phyloP scores from a whole-genome alignment of 1,140 invertebrate species.

The Mycetomoellerius zeteki region DNA sequence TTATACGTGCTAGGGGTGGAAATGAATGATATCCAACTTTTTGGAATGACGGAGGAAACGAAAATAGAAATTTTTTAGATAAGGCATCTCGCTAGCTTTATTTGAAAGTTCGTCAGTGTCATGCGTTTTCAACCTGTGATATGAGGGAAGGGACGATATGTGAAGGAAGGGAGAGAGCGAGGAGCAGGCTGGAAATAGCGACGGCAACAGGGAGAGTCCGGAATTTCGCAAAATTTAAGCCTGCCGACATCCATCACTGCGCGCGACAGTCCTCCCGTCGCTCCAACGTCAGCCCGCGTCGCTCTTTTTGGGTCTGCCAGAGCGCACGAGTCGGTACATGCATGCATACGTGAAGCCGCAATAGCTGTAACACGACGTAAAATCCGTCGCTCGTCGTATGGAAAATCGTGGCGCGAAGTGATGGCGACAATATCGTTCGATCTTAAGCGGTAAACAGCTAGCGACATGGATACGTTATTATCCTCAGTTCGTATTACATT shows the following conservation, averaged over 20 bases:
- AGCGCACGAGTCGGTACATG: conserved; percentile 51
- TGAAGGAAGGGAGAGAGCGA: neutral
- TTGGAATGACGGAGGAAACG: neutral
- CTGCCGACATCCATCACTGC: conserved; percentile 76
- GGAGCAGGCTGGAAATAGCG: conserved; percentile 46
- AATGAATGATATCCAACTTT: neutral
- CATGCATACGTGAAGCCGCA: conserved; percentile 52
- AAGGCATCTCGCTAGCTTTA: neutral
- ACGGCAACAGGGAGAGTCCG: conserved; percentile 44
- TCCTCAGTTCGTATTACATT: neutral
- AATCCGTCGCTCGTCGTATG: conserved; percentile 49
- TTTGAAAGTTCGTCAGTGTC: conserved; percentile 13
- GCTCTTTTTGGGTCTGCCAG: conserved; percentile 53
- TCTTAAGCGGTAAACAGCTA: conserved; percentile 20
- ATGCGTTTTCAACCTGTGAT: neutral
- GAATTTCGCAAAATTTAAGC: conserved; percentile 78
- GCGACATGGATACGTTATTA: neutral
- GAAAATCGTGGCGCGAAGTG: conserved; percentile 28
- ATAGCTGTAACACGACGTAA: conserved; percentile 58
- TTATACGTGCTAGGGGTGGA: neutral
- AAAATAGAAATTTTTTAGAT: conserved; percentile 38
- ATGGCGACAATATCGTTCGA: conserved; percentile 36
- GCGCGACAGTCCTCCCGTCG: conserved; percentile 66
- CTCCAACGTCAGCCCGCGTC: conserved; percentile 56
- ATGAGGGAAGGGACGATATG: neutral